phyloP scores from a whole-genome alignment of 1,140 invertebrate genomes.

The Neotoxoptera formosana region DNA sequence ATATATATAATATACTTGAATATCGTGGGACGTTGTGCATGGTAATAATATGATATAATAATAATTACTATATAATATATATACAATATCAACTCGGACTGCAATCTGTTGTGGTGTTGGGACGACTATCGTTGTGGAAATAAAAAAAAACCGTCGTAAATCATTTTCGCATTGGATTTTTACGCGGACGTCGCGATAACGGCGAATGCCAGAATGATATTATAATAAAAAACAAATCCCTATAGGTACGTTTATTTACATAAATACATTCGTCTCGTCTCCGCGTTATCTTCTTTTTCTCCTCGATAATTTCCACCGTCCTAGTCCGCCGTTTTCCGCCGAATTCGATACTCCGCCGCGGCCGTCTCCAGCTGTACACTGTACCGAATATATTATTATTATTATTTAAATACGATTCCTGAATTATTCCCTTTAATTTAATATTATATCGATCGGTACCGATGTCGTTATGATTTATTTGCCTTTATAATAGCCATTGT shows the following conservation, averaged over 20 bases:
- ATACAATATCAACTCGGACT: no score
- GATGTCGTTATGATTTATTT: neutral
- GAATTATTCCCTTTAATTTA: neutral
- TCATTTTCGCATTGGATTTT: no score
- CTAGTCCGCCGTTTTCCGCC: neutral
- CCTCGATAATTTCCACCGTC: neutral
- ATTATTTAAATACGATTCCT: no score
- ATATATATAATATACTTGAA: no score
- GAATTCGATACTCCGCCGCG: neutral
- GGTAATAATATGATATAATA: no score
- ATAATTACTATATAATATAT: no score
- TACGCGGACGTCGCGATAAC: neutral
- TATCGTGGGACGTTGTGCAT: no score
- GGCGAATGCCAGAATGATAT: neutral
- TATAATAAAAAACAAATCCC: neutral
- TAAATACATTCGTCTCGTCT: neutral
- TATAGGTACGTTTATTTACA: neutral
- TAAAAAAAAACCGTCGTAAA: neutral
- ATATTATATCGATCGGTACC: neutral
- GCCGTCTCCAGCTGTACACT: neutral
- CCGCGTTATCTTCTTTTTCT: neutral
- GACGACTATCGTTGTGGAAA: no score
- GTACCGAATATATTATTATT: neutral
- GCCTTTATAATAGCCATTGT: neutral
- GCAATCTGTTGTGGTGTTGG: no score